Evolutionary conservation across 2,888 invertebrate genomes (phyloP).

Genomic region (Hyppa rectilinea): DNA sequence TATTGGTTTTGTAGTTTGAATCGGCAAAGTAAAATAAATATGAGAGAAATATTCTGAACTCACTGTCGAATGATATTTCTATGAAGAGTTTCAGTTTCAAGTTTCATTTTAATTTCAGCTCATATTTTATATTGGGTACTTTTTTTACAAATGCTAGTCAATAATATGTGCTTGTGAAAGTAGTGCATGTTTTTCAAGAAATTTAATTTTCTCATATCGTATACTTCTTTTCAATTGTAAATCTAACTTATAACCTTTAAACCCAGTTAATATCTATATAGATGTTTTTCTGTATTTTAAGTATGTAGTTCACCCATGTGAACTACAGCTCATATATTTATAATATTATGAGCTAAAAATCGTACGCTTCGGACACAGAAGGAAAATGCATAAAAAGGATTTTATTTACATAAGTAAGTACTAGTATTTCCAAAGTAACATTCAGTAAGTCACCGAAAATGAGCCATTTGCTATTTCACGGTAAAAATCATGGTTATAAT

Average conservation of each 20-base stretch:
- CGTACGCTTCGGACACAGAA: too few relatives aligned
- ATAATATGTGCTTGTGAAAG: background rate
- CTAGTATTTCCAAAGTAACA: background rate
- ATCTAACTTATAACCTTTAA: too few relatives aligned
- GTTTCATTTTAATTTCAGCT: conserved; percentile 18
- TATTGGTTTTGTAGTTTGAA: too few relatives aligned
- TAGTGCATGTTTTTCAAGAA: background rate
- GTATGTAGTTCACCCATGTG: too few relatives aligned
- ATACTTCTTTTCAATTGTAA: too few relatives aligned
- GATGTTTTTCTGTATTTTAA: too few relatives aligned
- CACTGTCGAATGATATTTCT: background rate
- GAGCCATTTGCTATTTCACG: conserved; percentile 10
- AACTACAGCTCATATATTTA: too few relatives aligned
- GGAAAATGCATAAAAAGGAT: too few relatives aligned
- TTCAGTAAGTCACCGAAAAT: background rate
- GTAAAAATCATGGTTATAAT: conserved; percentile 10
- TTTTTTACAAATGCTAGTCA: conserved; percentile 1
- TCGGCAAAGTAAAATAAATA: background rate
- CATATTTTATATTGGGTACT: background rate
- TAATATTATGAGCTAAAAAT: too few relatives aligned
- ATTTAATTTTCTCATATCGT: too few relatives aligned
- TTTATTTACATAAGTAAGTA: too few relatives aligned
- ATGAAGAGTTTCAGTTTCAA: background rate
- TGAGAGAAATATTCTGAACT: conserved; percentile 1
- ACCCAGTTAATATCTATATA: too few relatives aligned